phyloP scores from a whole-genome alignment of 2,113 vertebrate genomes.

The Ailurus styani region DNA sequence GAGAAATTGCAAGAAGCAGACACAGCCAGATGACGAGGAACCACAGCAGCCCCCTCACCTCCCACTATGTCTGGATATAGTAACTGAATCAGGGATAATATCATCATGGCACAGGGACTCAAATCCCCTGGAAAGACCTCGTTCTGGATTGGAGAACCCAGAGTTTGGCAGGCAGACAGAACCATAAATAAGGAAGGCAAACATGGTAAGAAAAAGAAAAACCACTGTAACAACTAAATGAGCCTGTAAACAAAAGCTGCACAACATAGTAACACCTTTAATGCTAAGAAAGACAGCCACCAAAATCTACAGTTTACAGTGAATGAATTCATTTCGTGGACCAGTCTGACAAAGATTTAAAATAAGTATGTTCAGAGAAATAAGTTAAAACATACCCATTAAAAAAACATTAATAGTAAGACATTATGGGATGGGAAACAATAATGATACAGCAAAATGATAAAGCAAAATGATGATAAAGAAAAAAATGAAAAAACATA shows the following conservation, averaged over 20 bases:
- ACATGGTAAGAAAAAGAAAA: neutral
- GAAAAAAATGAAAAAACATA: neutral
- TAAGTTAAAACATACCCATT: neutral
- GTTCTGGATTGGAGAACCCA: neutral
- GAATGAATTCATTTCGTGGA: neutral
- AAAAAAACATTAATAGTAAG: neutral
- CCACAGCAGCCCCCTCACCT: neutral
- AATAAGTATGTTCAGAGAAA: neutral
- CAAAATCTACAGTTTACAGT: neutral
- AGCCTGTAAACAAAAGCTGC: neutral
- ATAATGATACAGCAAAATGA: too few relatives aligned
- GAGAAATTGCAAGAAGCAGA: neutral
- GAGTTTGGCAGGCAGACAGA: neutral
- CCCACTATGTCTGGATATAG: rapidly evolving
- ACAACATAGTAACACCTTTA: neutral
- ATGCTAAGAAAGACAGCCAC: neutral
- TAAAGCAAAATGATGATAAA: too few relatives aligned
- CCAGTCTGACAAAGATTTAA: neutral
- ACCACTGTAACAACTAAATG: neutral
- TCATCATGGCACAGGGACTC: neutral
- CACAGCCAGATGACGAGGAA: neutral
- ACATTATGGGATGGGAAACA: neutral
- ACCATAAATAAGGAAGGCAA: neutral
- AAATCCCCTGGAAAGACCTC: neutral
- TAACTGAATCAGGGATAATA: neutral